These are phyloP conservation scores for Eupithecia exiguata DNA, from an alignment of 2,888 invertebrate species.

Conservation along the genomic window DNA sequence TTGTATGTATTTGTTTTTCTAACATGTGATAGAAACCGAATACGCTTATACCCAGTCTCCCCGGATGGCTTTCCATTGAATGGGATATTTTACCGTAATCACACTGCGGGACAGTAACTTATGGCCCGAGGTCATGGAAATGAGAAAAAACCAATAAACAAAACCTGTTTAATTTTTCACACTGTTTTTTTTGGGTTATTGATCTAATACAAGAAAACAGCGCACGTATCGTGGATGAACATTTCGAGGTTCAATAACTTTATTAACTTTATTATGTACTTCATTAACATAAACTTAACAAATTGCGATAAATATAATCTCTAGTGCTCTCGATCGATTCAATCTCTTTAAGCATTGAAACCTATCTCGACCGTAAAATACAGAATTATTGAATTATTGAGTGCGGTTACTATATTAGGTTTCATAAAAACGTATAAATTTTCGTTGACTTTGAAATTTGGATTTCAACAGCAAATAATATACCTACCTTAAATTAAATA, in stretches of 20 bases:
- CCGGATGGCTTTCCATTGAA: too few species aligned
- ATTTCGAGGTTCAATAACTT: background rate
- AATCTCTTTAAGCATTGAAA: conserved; percentile 42
- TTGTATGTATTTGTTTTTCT: too few species aligned
- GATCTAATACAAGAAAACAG: background rate
- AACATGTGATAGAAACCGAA: too few species aligned
- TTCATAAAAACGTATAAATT: conserved; percentile 78
- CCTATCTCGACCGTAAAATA: conserved; percentile 35
- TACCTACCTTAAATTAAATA: conserved; percentile 60
- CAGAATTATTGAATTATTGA: conserved; percentile 48
- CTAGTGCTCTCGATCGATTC: conserved; percentile 49
- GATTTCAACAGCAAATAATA: conserved; percentile 74
- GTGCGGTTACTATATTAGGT: conserved; percentile 61
- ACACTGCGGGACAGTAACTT: too few species aligned
- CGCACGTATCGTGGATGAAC: background rate
- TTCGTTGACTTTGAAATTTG: conserved; percentile 79
- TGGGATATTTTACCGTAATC: too few species aligned
- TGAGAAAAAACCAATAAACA: background rate
- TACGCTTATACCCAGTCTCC: too few species aligned
- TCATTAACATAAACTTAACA: conserved; percentile 25
- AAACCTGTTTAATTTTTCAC: background rate
- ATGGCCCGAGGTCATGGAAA: too few species aligned
- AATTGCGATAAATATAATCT: conserved; percentile 47
- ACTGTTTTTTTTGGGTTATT: background rate
- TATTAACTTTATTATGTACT: background rate